Evolutionary conservation across 1,140 invertebrate genomes (phyloP).

Genomic region (Carposina sasakii): DNA sequence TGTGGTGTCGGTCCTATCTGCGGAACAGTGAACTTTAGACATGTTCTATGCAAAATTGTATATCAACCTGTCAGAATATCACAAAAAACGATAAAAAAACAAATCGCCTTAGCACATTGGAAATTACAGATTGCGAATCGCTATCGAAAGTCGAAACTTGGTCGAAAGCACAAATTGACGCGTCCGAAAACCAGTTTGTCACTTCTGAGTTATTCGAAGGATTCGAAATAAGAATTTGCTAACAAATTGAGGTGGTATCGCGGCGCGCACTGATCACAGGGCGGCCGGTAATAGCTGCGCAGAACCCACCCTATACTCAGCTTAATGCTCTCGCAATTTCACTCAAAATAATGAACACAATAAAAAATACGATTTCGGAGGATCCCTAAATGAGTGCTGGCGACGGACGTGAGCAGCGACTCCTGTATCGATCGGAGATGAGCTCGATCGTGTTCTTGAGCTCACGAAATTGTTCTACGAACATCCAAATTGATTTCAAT

Average conservation of each 20-base stretch:
- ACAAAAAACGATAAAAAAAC: no score
- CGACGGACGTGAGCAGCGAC: slow-evolving; percentile 40
- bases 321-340: slow-evolving; percentile 70
- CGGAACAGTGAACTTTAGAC: background rate
- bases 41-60: background rate
- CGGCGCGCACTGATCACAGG: slow-evolving; percentile 48
- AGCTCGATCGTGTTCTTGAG: slow-evolving; percentile 28
- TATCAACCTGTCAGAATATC: background rate
- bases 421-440: slow-evolving; percentile 35
- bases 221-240: slow-evolving; percentile 36
- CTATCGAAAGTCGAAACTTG: no score
- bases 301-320: slow-evolving; percentile 66
- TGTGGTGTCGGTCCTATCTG: slow-evolving; percentile 25
- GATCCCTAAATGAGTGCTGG: slow-evolving; percentile 53
- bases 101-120: no score
- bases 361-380: slow-evolving; percentile 61
- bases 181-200: no score
- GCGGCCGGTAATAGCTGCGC: slow-evolving; percentile 49
- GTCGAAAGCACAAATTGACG: no score
- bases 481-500: slow-evolving; percentile 32
- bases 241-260: slow-evolving; percentile 59
- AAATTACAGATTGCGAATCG: no score
- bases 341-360: slow-evolving; percentile 65
- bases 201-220: background rate
- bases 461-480: slow-evolving; percentile 38